phyloP scores from a whole-genome alignment of 1,140 invertebrate species.

The Chlorops oryzae region DNA sequence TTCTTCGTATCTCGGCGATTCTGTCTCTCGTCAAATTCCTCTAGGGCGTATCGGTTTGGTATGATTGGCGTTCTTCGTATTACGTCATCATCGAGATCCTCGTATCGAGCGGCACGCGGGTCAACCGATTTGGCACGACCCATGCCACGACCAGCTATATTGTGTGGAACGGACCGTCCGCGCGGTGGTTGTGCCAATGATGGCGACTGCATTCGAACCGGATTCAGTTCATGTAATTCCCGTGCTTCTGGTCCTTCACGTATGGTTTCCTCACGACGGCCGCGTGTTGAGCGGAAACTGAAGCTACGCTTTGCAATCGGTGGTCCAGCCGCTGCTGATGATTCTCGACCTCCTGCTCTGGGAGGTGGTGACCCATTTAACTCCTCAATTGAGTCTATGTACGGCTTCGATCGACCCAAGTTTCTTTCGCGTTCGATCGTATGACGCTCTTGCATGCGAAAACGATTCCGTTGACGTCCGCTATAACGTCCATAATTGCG shows the following conservation, averaged over 20 bases:
- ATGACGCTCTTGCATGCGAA: conserved; percentile 39
- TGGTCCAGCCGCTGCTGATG: too few species aligned
- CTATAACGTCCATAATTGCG: conserved; percentile 52
- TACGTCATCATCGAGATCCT: conserved; percentile 44
- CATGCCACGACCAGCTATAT: not conserved
- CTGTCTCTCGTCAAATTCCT: conserved; percentile 49
- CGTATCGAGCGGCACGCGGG: conserved; percentile 36
- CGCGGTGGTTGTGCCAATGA: conserved; percentile 23
- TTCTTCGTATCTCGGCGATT: conserved; percentile 3
- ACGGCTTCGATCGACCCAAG: conserved; percentile 22
- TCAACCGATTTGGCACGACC: conserved; percentile 41
- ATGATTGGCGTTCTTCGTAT: conserved; percentile 57
- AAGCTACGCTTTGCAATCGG: conserved; percentile 29
- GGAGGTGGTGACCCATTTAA: not conserved
- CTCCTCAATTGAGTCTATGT: conserved; percentile 31
- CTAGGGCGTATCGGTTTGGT: conserved; percentile 65
- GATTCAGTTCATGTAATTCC: conserved; percentile 36
- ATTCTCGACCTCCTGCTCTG: too few species aligned
- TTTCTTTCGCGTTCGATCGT: conserved; percentile 44
- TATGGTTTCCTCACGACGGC: not conserved
- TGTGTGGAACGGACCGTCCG: conserved; percentile 20
- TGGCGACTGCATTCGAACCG: conserved; percentile 9
- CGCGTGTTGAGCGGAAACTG: conserved; percentile 28
- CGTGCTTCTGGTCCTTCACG: conserved; percentile 27
- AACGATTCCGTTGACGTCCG: conserved; percentile 33